Evolutionary conservation across 2,797 vertebrate species (phyloP).

Genomic region (Neostethus bicornis): DNA sequence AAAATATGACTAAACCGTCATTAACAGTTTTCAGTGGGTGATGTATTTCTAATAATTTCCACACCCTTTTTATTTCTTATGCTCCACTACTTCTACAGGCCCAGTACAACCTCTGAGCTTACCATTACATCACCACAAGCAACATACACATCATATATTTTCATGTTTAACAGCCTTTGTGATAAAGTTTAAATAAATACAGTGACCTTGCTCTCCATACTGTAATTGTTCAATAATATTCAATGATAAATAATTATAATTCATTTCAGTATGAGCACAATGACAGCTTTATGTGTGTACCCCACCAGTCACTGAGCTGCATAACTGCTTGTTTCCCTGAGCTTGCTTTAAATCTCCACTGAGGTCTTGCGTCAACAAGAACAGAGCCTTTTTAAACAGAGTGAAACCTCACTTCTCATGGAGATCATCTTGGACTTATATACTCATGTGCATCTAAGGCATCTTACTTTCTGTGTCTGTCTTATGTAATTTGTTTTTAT

Average conservation of each 20-base stretch:
- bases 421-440: slow-evolving; percentile 49
- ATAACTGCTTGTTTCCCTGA: slow-evolving; percentile 28
- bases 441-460: slow-evolving; percentile 6
- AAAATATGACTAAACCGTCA: neutral
- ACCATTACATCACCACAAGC: neutral
- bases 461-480: slow-evolving; percentile 8
- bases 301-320: slow-evolving; percentile 17
- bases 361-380: slow-evolving; percentile 63
- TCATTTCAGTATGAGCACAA: slow-evolving; percentile 3
- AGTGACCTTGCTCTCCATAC: neutral
- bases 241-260: neutral
- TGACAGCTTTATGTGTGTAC: neutral
- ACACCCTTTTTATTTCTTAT: no score
- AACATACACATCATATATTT: neutral
- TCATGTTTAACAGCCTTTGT: neutral
- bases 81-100: neutral
- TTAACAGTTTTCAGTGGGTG: neutral
- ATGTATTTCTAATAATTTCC: neutral
- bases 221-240: neutral
- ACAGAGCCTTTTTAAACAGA: slow-evolving; percentile 48
- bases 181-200: neutral
- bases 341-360: slow-evolving; percentile 26
- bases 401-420: slow-evolving; percentile 55
- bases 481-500: neutral
- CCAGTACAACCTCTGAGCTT: neutral